Evolutionary conservation across 2,113 vertebrate genomes (phyloP).

Genomic region (Eulacestoma nigropectus): DNA sequence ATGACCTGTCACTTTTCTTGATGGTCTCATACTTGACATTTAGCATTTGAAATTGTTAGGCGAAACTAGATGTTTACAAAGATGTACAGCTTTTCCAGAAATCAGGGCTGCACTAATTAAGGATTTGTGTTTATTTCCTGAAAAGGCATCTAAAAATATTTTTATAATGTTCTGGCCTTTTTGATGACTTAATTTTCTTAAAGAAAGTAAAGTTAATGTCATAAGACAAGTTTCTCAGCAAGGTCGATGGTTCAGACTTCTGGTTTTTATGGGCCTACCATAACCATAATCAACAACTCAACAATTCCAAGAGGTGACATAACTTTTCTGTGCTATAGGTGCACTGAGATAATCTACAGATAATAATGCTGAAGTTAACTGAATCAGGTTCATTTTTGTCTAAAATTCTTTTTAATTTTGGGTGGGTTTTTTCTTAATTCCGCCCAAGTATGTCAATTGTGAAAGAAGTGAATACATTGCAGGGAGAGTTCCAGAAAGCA

Average conservation of each 20-base stretch:
- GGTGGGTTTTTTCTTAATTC: background rate
- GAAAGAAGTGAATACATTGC: background rate
- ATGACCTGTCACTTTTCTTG: background rate
- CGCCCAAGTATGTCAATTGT: background rate
- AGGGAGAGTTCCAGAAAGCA: background rate
- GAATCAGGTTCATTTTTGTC: background rate
- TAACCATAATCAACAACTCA: background rate
- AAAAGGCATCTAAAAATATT: background rate
- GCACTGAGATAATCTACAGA: background rate
- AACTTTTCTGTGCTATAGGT: background rate
- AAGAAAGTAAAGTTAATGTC: background rate
- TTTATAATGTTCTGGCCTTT: background rate
- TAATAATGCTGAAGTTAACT: background rate
- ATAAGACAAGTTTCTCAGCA: background rate
- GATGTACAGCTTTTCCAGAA: background rate
- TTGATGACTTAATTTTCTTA: background rate
- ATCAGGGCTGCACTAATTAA: background rate
- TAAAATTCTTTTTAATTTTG: background rate
- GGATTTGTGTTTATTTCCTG: background rate
- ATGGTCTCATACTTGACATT: background rate
- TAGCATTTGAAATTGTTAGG: background rate
- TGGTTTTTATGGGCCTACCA: background rate
- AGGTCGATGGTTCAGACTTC: background rate
- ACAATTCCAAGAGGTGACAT: background rate
- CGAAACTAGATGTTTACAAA: background rate